phyloP scores from a whole-genome alignment of 2,113 vertebrate genomes.

The Albula glossodonta region DNA sequence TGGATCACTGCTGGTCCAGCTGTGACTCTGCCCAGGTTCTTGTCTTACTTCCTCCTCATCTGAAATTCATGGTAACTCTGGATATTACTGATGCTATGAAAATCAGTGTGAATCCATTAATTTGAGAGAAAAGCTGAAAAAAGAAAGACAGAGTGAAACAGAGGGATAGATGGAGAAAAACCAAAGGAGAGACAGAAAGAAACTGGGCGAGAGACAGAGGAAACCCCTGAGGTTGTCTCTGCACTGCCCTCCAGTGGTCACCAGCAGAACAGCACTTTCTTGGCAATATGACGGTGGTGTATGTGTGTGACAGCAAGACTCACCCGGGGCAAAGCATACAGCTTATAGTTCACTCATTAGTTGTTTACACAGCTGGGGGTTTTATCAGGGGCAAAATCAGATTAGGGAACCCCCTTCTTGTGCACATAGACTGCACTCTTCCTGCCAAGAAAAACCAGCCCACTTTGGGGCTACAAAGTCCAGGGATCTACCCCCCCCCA shows the following conservation, averaged over 20 bases:
- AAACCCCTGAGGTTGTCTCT: neutral
- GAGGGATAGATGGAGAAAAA: too few species aligned
- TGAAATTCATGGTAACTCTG: too few species aligned
- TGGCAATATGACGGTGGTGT: neutral
- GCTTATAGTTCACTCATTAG: neutral
- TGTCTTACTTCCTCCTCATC: too few species aligned
- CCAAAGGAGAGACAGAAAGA: neutral
- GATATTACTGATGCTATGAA: too few species aligned
- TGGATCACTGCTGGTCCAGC: too few species aligned
- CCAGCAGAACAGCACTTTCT: neutral
- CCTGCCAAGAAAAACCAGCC: neutral
- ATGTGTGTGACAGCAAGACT: neutral
- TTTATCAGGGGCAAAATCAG: neutral
- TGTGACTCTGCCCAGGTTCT: too few species aligned
- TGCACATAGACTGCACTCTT: neutral
- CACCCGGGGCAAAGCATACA: neutral
- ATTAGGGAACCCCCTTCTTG: neutral
- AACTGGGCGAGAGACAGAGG: neutral
- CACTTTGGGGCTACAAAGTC: neutral
- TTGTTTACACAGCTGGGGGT: neutral
- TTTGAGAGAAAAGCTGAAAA: too few species aligned
- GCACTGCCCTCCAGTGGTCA: conserved; percentile 11
- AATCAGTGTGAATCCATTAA: too few species aligned
- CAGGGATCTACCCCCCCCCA: too few species aligned
- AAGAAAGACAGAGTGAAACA: too few species aligned